phyloP scores from a whole-genome alignment of 2,888 invertebrate species.

The Pecten maximus region DNA sequence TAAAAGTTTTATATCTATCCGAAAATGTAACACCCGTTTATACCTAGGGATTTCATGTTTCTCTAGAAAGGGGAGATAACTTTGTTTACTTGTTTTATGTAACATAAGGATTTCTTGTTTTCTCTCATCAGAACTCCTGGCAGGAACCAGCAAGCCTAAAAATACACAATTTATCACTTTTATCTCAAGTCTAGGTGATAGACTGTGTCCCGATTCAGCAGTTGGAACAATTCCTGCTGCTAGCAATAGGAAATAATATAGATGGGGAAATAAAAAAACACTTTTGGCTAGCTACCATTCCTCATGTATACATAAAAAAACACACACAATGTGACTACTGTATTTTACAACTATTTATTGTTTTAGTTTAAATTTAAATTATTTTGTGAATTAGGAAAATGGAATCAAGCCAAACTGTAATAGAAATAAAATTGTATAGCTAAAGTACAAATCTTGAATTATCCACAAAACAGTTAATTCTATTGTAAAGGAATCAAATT shows the following conservation, averaged over 20 bases:
- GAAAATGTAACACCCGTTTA: no score
- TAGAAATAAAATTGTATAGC: no score
- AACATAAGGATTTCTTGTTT: not conserved
- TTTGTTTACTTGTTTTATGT: not conserved
- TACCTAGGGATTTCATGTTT: no score
- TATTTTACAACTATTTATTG: not conserved
- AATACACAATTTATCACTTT: not conserved
- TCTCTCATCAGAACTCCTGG: not conserved
- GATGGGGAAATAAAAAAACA: not conserved
- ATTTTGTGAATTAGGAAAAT: no score
- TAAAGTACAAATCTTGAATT: no score
- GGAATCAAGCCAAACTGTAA: no score
- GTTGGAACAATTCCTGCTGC: not conserved
- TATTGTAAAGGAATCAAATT: no score
- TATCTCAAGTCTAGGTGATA: not conserved
- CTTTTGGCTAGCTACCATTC: not conserved
- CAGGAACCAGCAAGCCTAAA: not conserved
- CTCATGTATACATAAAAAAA: not conserved
- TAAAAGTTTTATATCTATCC: no score
- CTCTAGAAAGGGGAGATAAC: no score
- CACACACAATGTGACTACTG: not conserved
- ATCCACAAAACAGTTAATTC: no score
- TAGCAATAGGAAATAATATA: no score
- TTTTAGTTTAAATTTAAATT: not conserved
- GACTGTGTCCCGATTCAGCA: not conserved